Conservation (phyloP, 2,113 vertebrate genomes). For the Campylorhamphus procurvoides region DNA sequence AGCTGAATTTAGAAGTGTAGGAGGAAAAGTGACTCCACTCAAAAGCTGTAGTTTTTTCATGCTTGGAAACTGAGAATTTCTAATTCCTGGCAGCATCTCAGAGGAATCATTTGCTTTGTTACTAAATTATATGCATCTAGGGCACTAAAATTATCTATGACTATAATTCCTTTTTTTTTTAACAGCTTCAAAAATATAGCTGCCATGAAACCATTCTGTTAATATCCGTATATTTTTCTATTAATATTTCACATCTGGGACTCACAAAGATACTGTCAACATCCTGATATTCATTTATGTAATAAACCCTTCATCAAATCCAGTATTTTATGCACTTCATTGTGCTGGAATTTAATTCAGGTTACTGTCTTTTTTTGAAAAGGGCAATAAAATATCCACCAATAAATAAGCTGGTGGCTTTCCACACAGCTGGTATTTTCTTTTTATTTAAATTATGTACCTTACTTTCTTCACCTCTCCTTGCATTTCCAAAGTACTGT, state of each 20-base stretch:
- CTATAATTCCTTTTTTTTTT: not conserved
- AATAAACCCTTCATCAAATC: not conserved
- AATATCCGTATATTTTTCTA: not conserved
- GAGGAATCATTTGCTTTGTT: not conserved
- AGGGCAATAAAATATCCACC: not conserved
- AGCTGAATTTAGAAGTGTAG: not conserved
- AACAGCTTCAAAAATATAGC: not conserved
- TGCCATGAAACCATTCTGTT: not conserved
- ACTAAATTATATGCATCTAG: not conserved
- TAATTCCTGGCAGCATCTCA: not conserved
- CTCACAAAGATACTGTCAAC: not conserved
- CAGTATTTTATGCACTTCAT: not conserved
- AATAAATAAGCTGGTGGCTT: not conserved
- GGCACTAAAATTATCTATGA: not conserved
- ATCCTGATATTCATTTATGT: not conserved
- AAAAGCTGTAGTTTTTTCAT: not conserved
- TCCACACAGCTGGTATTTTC: not conserved
- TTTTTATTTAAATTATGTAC: not conserved
- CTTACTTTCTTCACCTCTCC: not conserved
- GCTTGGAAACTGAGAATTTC: not conserved
- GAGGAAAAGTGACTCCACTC: not conserved
- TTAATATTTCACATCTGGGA: not conserved
- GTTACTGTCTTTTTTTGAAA: not conserved
- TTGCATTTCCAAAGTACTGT: not conserved
- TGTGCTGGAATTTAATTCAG: not conserved